Base-by-base conservation (phyloP, 2,888 invertebrate genomes). In the Luperina nickerlii region DNA sequence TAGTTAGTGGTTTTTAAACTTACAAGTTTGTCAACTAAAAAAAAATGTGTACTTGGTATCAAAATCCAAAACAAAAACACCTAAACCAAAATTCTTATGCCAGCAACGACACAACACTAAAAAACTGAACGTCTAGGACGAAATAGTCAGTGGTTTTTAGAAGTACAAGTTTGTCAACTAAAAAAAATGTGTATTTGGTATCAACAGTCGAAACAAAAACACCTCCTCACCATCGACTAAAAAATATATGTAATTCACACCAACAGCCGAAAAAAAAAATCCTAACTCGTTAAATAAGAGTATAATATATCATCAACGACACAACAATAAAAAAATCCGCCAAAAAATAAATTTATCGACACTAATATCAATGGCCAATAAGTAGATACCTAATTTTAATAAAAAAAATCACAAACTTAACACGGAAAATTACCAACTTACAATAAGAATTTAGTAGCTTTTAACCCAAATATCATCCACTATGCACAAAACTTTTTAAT, bases 381-480 rank as follows among this genome's bases (percentile, higher is more conserved):
- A 60, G 24, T 57, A 62, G 38, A 66, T 20, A 73, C 38, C 27
- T 74, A 67, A 76, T 66, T 76, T 45, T 32, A 27, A n/a, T 38
- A 54, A 74, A 75, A 75, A 42, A 60, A 72, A 67, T 11, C 60
- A 81, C 63, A 71, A 71, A 42, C 9, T 18, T 15, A 13, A 63
- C 48, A 74, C 76, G 76, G 72, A 72, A 77, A 68, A 74, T 57
- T 27, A 62, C 42, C 68, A 86, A 86, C 84, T 83, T 86, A 85
- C 78, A n/a, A n/a, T 0, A 48, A 48, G 27, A 42, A 60, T 76
- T 73, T 51, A 7, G 9, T 65, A 68, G 65, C 32, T 51, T 54
- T 7, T 27, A 18, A 13, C 11, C 24, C 20, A 57, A 68, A 6
- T 72, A 57, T 66, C 8, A 48, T 62, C 18, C 83, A 86, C 83